Evolutionary conservation across 2,888 invertebrate genomes (phyloP).

Genomic region (Portevinia maculata): DNA sequence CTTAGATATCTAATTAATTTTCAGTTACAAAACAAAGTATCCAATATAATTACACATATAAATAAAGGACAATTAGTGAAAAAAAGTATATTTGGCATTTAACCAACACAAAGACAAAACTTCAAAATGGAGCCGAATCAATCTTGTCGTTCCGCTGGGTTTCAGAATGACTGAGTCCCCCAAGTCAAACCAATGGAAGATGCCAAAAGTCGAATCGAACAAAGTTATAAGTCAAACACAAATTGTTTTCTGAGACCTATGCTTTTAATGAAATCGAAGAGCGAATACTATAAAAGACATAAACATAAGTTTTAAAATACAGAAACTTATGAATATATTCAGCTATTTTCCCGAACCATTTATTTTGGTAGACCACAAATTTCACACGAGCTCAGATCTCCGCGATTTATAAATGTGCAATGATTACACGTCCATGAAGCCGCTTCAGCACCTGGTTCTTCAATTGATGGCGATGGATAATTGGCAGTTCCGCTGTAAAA

Average conservation of each 20-base stretch:
- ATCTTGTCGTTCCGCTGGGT: too few species aligned
- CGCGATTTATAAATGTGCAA: constrained; percentile 96
- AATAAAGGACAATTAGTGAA: too few species aligned
- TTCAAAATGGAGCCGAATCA: too few species aligned
- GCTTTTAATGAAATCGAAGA: constrained; percentile 47
- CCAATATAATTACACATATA: too few species aligned
- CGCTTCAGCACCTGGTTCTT: constrained; percentile 76
- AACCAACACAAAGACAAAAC: too few species aligned
- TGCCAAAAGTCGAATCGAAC: too few species aligned
- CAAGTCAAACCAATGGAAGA: not conserved
- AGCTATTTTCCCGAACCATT: constrained; percentile 22
- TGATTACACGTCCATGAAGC: constrained; percentile 93
- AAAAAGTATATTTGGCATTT: too few species aligned
- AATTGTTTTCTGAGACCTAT: constrained; percentile 26
- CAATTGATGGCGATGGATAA: constrained; percentile 72
- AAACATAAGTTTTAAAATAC: constrained; percentile 16
- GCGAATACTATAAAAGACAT: constrained; percentile 27
- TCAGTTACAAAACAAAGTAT: too few species aligned
- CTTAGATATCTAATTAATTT: too few species aligned
- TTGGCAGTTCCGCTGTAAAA: constrained; percentile 78
- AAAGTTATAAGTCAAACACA: constrained; percentile 4
- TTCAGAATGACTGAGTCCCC: not conserved
- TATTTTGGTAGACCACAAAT: constrained; percentile 95
- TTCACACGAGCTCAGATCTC: constrained; percentile 91
- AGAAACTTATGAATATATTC: constrained; percentile 30